Percentiles rank a stretch among this genome's conserved stretches.
Conservation (phyloP, 2,888 invertebrate genomes). For the Punctoribates punctum region DNA sequence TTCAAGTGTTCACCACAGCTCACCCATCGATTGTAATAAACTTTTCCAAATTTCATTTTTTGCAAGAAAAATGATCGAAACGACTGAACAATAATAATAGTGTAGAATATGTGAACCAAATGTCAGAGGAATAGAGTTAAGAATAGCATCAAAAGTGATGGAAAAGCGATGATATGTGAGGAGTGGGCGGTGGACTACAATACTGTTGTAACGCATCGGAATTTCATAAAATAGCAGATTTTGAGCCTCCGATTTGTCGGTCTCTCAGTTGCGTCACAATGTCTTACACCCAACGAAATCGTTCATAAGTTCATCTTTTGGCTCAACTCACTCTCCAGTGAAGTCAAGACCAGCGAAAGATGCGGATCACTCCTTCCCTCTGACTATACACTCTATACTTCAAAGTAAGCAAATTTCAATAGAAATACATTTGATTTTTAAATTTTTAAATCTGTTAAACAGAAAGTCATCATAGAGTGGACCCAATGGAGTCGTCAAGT, state of each 20-base stretch:
- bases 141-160: slow-evolving; percentile 14
- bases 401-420: not conserved
- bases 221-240: slow-evolving; percentile 24
- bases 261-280: slow-evolving; percentile 2
- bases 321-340: not conserved
- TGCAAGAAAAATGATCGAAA: not conserved
- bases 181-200: slow-evolving; percentile 21
- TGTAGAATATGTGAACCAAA: not conserved
- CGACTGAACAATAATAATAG: not conserved
- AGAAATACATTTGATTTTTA: too few species aligned
- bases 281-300: slow-evolving; percentile 28
- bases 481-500: not conserved
- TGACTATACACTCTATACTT: not conserved
- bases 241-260: slow-evolving; percentile 16
- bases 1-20: too few species aligned
- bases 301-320: not conserved
- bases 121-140: not conserved
- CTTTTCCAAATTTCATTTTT: not conserved
- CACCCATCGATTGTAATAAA: not conserved
- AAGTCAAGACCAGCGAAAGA: not conserved
- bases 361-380: not conserved
- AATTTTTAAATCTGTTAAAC: not conserved
- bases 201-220: not conserved
- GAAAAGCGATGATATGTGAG: not conserved
- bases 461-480: not conserved